Evolutionary conservation across 37 sponge, comb jelly and placozoan species (phyloP).

Genomic region (Mnemiopsis leidyi): DNA sequence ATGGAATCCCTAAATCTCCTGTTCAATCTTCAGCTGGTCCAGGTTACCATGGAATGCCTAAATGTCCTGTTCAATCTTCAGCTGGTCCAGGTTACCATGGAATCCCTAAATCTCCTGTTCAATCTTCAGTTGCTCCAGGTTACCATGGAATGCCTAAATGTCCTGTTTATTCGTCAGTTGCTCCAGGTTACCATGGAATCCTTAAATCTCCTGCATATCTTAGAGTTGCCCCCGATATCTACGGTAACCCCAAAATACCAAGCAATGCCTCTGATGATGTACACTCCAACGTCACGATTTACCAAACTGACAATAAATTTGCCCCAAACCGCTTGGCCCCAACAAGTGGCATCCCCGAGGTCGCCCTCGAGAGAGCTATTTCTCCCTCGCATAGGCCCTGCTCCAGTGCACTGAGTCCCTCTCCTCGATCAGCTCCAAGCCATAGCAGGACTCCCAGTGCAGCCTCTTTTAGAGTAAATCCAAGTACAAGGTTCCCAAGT

Average conservation of each 20-base stretch:
- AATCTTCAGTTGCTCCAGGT: not conserved
- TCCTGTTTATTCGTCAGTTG: not conserved
- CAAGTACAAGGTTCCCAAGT: not conserved
- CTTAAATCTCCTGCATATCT: not conserved
- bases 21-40: not conserved
- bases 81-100: not conserved
- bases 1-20: not conserved
- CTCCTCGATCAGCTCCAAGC: not conserved
- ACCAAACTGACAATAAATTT: not conserved
- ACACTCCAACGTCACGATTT: not conserved
- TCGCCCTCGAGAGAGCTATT: not conserved
- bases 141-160: not conserved
- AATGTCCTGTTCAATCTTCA: not conserved
- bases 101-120: not conserved
- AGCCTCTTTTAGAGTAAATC: not conserved
- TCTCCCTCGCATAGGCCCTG: not conserved
- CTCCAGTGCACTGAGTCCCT: not conserved
- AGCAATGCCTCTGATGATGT: not conserved
- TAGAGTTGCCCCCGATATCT: not conserved
- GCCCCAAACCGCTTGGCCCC: not conserved
- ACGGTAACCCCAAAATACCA: not conserved
- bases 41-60: not conserved
- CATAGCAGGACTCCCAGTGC: not conserved
- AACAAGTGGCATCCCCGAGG: not conserved
- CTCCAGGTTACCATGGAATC: not conserved